Evolutionary conservation across 2,888 invertebrate genomes (phyloP).

Genomic region (Apocheima hispidaria): DNA sequence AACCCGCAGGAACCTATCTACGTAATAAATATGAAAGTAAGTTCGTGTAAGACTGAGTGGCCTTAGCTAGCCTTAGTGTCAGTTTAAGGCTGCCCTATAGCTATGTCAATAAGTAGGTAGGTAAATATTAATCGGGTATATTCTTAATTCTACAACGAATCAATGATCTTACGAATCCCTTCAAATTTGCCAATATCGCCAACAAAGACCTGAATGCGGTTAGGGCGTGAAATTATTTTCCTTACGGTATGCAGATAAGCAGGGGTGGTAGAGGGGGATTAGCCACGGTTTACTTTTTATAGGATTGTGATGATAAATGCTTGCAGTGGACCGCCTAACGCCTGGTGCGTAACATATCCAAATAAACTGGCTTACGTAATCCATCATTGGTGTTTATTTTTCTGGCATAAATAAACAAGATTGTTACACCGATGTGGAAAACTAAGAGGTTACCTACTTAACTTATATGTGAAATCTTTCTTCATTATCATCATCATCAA

Average conservation of each 20-base stretch:
- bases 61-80: no score
- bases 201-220: slow-evolving; percentile 67
- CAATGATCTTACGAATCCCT: slow-evolving; percentile 34
- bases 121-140: neutral
- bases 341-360: slow-evolving; percentile 81
- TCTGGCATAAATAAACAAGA: neutral
- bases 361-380: slow-evolving; percentile 61
- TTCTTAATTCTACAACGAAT: neutral
- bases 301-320: slow-evolving; percentile 85
- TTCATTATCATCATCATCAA: no score
- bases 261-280: slow-evolving; percentile 70
- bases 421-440: neutral
- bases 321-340: slow-evolving; percentile 73
- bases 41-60: no score
- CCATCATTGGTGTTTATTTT: slow-evolving; percentile 35
- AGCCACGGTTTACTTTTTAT: slow-evolving; percentile 84
- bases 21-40: no score
- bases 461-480: no score
- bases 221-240: slow-evolving; percentile 85
- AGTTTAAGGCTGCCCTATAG: no score
- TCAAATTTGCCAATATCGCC: slow-evolving; percentile 58
- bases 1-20: neutral
- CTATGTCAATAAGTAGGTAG: no score
- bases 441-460: no score
- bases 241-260: slow-evolving; percentile 83